These are phyloP conservation scores for Drosophila melanica DNA, from an alignment of 1,140 invertebrate genomes.

Conservation along the genomic window DNA sequence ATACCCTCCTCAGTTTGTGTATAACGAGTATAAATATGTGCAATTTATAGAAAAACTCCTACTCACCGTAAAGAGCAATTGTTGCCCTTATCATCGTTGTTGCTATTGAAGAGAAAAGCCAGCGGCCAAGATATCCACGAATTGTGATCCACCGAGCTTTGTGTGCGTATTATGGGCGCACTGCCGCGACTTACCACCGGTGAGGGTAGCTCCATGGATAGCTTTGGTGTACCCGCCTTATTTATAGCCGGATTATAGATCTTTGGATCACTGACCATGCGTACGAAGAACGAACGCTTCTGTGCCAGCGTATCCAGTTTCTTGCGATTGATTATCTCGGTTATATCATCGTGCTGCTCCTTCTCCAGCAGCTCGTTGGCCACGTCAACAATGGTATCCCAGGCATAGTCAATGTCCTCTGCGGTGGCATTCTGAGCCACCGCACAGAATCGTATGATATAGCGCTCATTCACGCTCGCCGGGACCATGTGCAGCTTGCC, in stretches of 20 bases:
- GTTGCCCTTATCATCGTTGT: conserved; percentile 87
- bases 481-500: conserved; percentile 99
- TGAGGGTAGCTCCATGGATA: conserved; percentile 83
- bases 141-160: conserved; percentile 84
- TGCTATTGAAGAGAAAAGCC: conserved; percentile 91
- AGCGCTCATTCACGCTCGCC: conserved; percentile 94
- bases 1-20: no score
- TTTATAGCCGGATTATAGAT: conserved; percentile 96
- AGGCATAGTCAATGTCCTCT: conserved; percentile 95
- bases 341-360: conserved; percentile 89
- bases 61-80: conserved; percentile 91
- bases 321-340: conserved; percentile 88
- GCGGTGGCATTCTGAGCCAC: conserved; percentile 95
- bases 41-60: no score
- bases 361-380: conserved; percentile 92
- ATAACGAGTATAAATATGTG: no score
- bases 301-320: conserved; percentile 90
- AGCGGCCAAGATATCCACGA: conserved; percentile 96
- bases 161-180: conserved; percentile 84
- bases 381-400: conserved; percentile 94
- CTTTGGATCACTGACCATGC: conserved; percentile 98
- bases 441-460: conserved; percentile 97
- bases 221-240: conserved; percentile 87
- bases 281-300: conserved; percentile 97
- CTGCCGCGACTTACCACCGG: conserved; percentile 84